Conservation (phyloP, 2,888 invertebrate species). For the Agrochola lota region DNA sequence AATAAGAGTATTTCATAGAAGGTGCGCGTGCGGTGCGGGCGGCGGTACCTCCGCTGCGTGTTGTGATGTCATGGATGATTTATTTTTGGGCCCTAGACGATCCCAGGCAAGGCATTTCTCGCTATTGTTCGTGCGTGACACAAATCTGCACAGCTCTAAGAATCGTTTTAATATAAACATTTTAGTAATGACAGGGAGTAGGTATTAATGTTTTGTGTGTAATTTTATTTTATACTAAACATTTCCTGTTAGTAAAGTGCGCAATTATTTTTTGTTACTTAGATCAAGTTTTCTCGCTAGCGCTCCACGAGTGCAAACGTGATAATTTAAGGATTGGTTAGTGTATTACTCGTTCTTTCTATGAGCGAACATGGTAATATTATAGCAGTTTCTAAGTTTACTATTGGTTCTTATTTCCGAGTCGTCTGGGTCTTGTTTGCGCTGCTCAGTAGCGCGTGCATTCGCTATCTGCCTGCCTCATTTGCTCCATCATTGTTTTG, state of each 20-base stretch:
- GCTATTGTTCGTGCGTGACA: conserved; percentile 70
- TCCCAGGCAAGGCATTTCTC: conserved; percentile 57
- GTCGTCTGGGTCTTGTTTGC: conserved; percentile 76
- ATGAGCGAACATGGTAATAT: conserved; percentile 61
- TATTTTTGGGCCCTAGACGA: conserved; percentile 64
- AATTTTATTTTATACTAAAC: conserved; percentile 72
- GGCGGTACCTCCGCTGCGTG: conserved; percentile 47
- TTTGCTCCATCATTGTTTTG: conserved; percentile 76
- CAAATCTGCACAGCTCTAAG: conserved; percentile 64
- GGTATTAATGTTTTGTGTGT: conserved; percentile 60
- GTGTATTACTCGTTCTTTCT: conserved; percentile 69
- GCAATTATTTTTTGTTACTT: conserved; percentile 79
- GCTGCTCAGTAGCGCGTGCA: conserved; percentile 71
- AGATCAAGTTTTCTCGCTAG: conserved; percentile 75
- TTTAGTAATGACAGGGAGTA: conserved; percentile 64
- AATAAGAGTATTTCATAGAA: conserved; percentile 53
- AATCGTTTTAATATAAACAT: conserved; percentile 67
- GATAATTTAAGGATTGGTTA: conserved; percentile 77
- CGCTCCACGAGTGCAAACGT: conserved; percentile 75
- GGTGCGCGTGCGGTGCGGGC: conserved; percentile 55
- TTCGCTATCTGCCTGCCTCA: conserved; percentile 46
- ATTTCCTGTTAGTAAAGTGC: conserved; percentile 77
- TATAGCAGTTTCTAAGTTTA: conserved; percentile 71
- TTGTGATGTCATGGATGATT: conserved; percentile 68
- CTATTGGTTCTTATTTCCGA: conserved; percentile 58